Evolutionary conservation across 2,797 vertebrate species (phyloP), one percentile per base, ranked within the genome.

Genomic region (Scolopax bukidnonensis): DNA sequence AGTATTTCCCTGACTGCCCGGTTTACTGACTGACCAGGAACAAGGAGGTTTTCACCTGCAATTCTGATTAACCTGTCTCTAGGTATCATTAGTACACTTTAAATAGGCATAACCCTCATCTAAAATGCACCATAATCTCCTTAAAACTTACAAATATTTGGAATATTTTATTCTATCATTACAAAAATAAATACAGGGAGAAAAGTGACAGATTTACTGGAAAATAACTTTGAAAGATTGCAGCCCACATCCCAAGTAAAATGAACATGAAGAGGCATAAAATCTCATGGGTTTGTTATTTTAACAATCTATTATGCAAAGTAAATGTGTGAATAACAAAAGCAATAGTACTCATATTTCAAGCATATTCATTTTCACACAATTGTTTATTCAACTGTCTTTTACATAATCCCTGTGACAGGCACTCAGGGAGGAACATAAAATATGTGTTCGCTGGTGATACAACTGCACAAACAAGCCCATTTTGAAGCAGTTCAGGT

Each of bases 321-420:
- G 51, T 20, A 88, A 79, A 90, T 4, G 36, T 63, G 40, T 43
- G 84, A 86, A 75, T 65, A 80, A 57, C 23, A 92, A 41, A 54
- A 80, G 79, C 56, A 91, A 40, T 1, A 69, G n/a, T 7, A 48
- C 54, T 91, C 59, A 61, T 20, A 32, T 84, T 96, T 84, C 91
- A 90, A 81, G 47, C 43, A 27, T 86, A 90, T 87, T 91, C 32
- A 11, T 73, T 95, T 95, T 79, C 59, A 74, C 63, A 51, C 56
- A 67, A 18, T 16, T 95, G 89, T 88, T 93, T 93, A 89, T 92
- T 78, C 90, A 94, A 77, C 75, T 94, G 89, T 56, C 54, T 82
- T 91, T 88, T 70, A 86, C 20, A 24, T 70, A 81, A 90, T 48
- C 48, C 51, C 43, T 38, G 36, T 27, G 78, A 92, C 84, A 80